Evolutionary conservation across 2,113 vertebrate species (phyloP).

Genomic region (Anas platyrhynchos): DNA sequence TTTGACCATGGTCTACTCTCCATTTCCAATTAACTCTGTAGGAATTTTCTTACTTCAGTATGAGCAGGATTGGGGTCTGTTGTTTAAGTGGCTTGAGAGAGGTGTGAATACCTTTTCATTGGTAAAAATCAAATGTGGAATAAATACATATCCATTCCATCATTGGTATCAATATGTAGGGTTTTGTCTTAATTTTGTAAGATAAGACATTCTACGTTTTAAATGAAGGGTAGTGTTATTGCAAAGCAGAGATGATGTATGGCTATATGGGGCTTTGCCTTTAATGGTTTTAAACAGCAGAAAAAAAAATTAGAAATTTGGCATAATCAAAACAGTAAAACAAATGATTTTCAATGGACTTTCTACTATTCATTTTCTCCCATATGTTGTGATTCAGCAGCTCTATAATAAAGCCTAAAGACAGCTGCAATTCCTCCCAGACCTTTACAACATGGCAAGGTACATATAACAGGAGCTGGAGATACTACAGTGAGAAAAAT

Average conservation of each 20-base stretch:
- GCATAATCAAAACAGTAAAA: background rate
- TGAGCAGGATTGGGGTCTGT: background rate
- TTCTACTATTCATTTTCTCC: background rate
- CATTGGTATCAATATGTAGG: background rate
- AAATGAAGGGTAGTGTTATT: background rate
- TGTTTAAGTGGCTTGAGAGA: background rate
- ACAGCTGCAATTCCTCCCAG: accelerated
- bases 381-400: background rate
- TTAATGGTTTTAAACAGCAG: background rate
- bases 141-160: background rate
- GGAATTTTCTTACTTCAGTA: background rate
- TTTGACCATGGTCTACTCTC: background rate
- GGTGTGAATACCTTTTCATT: background rate
- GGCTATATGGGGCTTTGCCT: background rate
- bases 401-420: background rate
- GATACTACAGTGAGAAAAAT: background rate
- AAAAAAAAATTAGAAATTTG: background rate
- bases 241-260: background rate
- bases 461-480: background rate
- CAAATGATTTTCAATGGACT: background rate
- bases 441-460: background rate
- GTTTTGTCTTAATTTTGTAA: background rate
- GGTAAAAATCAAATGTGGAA: background rate
- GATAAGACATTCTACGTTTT: background rate
- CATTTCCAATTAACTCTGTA: background rate